phyloP scores from a whole-genome alignment of 2,113 vertebrate species.

The Mungos mungo region DNA sequence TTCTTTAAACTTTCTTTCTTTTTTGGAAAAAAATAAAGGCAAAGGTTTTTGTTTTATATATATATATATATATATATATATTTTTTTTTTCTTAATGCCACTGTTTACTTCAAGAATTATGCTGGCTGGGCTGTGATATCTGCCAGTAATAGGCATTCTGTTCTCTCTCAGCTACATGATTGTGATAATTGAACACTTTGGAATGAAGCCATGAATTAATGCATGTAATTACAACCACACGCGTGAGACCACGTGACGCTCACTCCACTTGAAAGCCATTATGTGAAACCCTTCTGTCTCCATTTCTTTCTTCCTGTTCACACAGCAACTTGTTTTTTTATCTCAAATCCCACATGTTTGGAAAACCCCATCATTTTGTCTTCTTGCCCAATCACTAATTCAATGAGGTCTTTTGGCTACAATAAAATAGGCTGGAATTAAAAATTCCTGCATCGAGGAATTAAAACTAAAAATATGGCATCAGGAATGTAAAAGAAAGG shows the following conservation, averaged over 20 bases:
- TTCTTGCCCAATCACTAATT: neutral
- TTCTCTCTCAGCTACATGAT: neutral
- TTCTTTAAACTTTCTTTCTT: constrained; percentile 4
- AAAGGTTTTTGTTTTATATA: too few relatives aligned
- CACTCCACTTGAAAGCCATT: constrained; percentile 9
- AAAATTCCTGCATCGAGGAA: neutral
- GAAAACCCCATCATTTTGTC: neutral
- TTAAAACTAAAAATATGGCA: neutral
- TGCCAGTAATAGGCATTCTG: neutral
- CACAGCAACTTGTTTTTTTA: constrained; percentile 38
- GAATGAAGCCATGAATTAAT: constrained; percentile 50
- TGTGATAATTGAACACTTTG: constrained; percentile 58
- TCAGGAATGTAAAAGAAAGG: too few relatives aligned
- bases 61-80: too few relatives aligned
- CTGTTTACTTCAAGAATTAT: constrained; percentile 40
- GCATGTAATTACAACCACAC: constrained; percentile 34
- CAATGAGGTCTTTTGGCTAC: neutral
- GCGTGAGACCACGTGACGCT: constrained; percentile 4
- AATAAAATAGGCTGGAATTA: neutral
- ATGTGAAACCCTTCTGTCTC: constrained; percentile 33
- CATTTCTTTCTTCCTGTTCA: constrained; percentile 5
- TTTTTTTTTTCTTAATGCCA: neutral
- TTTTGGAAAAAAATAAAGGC: neutral
- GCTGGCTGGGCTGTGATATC: neutral
- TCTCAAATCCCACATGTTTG: constrained; percentile 6